Conservation (phyloP, 2,113 vertebrate species). For the Tyrannus savana region DNA sequence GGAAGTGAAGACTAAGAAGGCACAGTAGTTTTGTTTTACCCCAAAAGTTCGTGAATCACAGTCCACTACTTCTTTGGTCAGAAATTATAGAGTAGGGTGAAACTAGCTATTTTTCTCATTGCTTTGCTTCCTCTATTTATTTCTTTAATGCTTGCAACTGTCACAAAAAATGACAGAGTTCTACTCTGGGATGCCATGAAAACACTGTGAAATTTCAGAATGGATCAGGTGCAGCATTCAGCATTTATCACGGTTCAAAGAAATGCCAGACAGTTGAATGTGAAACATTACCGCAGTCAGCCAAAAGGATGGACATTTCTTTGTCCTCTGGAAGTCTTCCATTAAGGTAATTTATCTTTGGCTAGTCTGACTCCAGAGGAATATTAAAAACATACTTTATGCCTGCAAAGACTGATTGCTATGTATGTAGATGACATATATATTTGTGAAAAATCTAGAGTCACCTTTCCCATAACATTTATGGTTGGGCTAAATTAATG, state of each 20-base stretch:
- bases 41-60: neutral
- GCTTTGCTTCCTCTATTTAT: neutral
- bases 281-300: conserved; percentile 5
- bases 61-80: neutral
- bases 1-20: neutral
- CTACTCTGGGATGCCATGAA: neutral
- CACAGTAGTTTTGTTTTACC: neutral
- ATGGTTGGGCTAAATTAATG: neutral
- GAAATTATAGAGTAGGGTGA: neutral
- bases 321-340: conserved; percentile 28
- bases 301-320: neutral
- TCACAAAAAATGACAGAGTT: neutral
- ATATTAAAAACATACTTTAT: conserved; percentile 13
- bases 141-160: neutral
- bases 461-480: neutral
- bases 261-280: neutral
- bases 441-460: neutral
- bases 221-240: neutral
- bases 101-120: neutral
- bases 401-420: neutral
- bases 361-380: neutral
- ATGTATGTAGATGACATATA: neutral
- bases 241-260: neutral
- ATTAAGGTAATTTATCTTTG: neutral
- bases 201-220: neutral